These are phyloP conservation scores for Apodemus speciosus DNA, from an alignment of 2,113 vertebrate genomes.

Conservation along the genomic window DNA sequence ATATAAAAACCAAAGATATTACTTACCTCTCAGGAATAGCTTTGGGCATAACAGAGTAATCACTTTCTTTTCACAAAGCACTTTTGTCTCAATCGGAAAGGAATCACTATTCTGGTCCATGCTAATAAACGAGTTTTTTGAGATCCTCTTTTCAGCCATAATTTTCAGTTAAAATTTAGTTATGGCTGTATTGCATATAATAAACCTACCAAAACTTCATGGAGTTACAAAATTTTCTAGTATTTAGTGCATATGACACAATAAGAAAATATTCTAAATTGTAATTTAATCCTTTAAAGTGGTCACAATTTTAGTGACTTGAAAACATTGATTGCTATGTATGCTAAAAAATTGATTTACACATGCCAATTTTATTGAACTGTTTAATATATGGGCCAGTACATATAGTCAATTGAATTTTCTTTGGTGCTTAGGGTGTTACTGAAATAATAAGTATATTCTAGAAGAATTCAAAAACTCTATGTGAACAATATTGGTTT, in stretches of 20 bases:
- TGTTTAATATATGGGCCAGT: conserved; percentile 56
- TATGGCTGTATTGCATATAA: not conserved
- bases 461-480: conserved; percentile 51
- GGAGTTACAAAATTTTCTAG: not conserved
- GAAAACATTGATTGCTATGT: not conserved
- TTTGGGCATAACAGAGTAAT: not conserved
- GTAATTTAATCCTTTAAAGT: not conserved
- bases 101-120: not conserved
- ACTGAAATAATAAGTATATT: conserved; percentile 50
- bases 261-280: not conserved
- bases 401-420: conserved; percentile 41
- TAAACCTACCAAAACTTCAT: not conserved
- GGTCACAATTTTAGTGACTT: not conserved
- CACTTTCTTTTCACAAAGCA: conserved; percentile 7
- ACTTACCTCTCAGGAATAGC: not conserved
- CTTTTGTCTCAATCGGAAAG: not conserved
- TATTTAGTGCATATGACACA: not conserved
- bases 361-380: conserved; percentile 36
- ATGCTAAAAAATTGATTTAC: not conserved
- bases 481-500: conserved; percentile 58
- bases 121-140: not conserved
- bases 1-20: not conserved
- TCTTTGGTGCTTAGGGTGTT: not conserved
- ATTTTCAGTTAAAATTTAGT: not conserved
- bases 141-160: not conserved